Conservation (phyloP, 2,113 vertebrate species). For the Peromyscus leucopus region DNA sequence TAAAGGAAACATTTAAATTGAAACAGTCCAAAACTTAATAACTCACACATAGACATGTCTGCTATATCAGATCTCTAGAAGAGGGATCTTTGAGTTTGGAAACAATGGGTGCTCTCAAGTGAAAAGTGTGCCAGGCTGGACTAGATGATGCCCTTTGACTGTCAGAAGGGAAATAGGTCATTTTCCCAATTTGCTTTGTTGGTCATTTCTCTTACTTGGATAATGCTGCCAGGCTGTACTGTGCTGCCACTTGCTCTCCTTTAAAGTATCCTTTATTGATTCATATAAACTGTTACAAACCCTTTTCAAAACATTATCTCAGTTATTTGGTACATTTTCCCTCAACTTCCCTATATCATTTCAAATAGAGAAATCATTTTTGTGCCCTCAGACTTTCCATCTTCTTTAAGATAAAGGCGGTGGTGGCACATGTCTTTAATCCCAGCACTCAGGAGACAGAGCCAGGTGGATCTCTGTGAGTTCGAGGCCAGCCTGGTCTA, state of each 20-base stretch:
- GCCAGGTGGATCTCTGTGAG: too few species aligned
- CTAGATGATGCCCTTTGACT: not conserved
- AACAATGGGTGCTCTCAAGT: conserved; percentile 2
- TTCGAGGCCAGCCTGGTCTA: too few species aligned
- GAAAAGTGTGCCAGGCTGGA: not conserved
- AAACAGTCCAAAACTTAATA: conserved; percentile 28
- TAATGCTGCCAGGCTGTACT: not conserved
- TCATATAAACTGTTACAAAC: not conserved
- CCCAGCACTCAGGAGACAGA: too few species aligned
- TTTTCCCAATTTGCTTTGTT: not conserved
- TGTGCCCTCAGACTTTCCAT: not conserved
- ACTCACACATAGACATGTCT: not conserved
- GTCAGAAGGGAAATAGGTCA: not conserved
- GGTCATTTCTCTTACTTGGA: not conserved
- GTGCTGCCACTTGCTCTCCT: not conserved
- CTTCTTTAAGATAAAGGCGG: not conserved
- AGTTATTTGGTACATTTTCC: not conserved
- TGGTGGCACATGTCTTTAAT: too few species aligned
- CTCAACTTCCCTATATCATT: not conserved
- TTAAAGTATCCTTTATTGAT: not conserved
- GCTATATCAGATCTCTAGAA: not conserved
- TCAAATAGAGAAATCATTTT: not conserved
- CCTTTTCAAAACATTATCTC: not conserved
- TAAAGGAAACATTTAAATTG: conserved; percentile 2
- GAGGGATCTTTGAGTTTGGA: not conserved